Evolutionary conservation across 64 coral and sea anemone genomes (phyloP), one percentile per base, ranked within the genome.

Genomic region (Montipora sp.): DNA sequence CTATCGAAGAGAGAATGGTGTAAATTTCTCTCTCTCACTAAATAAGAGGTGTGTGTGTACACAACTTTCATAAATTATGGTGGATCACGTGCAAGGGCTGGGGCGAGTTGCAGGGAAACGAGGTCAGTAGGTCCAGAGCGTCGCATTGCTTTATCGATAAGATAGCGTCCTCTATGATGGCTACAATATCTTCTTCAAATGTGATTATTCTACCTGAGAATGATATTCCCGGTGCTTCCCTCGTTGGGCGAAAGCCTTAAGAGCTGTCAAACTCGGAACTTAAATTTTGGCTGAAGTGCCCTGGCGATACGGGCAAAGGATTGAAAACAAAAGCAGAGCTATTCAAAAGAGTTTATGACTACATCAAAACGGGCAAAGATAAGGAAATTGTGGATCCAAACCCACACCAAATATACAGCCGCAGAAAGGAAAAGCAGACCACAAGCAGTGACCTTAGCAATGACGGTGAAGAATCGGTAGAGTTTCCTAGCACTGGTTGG

Each of bases 301-400:
- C 75, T 11, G 91, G 83, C 4, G 73, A 93, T 66, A 47, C 83
- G n/a, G 59, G 74, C 7, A 93, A 93, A 80, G 92, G 84, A 21
- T 51, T 88, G 47, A 88, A 93, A 49, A 93, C 92, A 51, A 93
- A 93, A 92, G 90, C 90, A 66, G 81, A 93, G 63, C 92, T 93
- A 21, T 84, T 93, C 4, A 93, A 88, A 59, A 7, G 77, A 11
- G 75, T 93, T 2, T 49, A 83, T 18, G 86, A 94, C 12, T 93
- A 93, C 67, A 89, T 93, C n/a, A 2, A 27, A 74, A 88, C 36
- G 5, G 83, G 91, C 15, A 92, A 76, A 79, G 82, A 80, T 7
- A 93, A 87, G 57, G 1, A 66, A 5, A 43, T 93, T 8, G 75
- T 87, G 19, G 92, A 88, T 88, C 84, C 84, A 59, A 84, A 93